Percentiles rank a stretch among this genome's conserved stretches.
Evolutionary conservation across 2,888 invertebrate species (phyloP).

Genomic region (Prostheceraeus crozeri): DNA sequence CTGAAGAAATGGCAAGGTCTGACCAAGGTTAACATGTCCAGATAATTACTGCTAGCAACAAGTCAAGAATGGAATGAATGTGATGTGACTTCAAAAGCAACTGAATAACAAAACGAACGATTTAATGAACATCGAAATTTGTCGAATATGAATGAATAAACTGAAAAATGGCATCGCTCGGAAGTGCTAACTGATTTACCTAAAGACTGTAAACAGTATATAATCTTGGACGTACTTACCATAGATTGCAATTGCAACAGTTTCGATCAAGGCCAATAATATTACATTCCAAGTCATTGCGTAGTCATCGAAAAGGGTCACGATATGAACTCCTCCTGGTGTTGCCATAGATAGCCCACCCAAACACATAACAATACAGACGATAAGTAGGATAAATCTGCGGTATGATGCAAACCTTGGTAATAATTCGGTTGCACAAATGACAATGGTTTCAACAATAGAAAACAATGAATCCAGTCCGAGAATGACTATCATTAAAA

Average conservation of each 20-base stretch:
- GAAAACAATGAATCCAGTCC: not conserved
- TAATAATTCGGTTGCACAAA: not conserved
- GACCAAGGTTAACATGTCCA: no score
- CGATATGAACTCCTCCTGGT: not conserved
- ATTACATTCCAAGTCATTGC: not conserved
- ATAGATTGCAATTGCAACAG: not conserved
- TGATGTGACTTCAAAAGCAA: no score
- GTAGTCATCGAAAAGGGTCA: not conserved
- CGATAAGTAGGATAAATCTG: not conserved
- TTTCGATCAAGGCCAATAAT: not conserved
- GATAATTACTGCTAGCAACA: no score
- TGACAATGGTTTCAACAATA: not conserved
- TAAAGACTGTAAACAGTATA: no score
- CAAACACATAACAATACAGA: not conserved
- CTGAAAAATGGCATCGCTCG: no score
- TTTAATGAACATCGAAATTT: no score
- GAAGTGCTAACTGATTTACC: no score
- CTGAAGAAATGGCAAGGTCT: no score
- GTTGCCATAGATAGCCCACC: not conserved
- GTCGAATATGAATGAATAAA: no score
- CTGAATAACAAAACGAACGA: no score
- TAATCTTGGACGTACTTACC: no score
- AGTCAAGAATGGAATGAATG: no score
- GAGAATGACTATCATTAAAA: not conserved
- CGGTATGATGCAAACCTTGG: not conserved